phyloP scores from a whole-genome alignment of 2,797 vertebrate species.

The Anableps anableps region DNA sequence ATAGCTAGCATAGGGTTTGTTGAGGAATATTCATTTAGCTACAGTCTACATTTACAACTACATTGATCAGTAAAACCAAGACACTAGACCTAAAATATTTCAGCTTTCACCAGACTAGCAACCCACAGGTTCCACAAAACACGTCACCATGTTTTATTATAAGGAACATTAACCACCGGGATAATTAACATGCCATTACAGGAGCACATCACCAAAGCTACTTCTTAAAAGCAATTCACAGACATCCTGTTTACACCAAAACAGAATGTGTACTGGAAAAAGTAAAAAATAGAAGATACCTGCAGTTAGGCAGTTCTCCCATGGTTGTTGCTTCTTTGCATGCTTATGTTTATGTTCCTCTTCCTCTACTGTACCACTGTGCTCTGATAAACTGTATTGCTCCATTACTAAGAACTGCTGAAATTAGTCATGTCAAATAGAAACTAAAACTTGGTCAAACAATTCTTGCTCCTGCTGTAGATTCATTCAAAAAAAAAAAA shows the following conservation, averaged over 20 bases:
- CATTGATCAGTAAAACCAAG: not conserved
- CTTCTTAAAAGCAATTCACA: slow-evolving; percentile 5
- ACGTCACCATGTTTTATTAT: not conserved
- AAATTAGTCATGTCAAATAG: not conserved
- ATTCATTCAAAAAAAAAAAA: not conserved
- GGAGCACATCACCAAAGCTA: not conserved
- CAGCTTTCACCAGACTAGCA: slow-evolving; percentile 1
- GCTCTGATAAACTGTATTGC: not conserved
- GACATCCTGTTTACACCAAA: slow-evolving; percentile 3
- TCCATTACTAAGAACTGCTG: not conserved
- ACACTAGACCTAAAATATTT: not conserved
- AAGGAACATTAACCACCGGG: not conserved
- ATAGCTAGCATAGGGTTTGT: not conserved
- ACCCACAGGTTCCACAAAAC: slow-evolving; percentile 2
- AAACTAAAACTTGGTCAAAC: not conserved
- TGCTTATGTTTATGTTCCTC: not conserved
- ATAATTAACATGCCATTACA: slow-evolving; percentile 5
- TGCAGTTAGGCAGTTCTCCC: not conserved
- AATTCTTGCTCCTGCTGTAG: not conserved
- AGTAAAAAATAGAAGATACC: not conserved
- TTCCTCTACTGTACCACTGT: not conserved
- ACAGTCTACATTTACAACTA: not conserved
- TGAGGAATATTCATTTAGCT: not conserved
- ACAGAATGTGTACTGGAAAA: not conserved
- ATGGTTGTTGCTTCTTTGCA: not conserved